A percentile compares a stretch with the other conserved stretches of the same genome.
Conservation (phyloP, 2,113 vertebrate species). For the Phycodurus eques region DNA sequence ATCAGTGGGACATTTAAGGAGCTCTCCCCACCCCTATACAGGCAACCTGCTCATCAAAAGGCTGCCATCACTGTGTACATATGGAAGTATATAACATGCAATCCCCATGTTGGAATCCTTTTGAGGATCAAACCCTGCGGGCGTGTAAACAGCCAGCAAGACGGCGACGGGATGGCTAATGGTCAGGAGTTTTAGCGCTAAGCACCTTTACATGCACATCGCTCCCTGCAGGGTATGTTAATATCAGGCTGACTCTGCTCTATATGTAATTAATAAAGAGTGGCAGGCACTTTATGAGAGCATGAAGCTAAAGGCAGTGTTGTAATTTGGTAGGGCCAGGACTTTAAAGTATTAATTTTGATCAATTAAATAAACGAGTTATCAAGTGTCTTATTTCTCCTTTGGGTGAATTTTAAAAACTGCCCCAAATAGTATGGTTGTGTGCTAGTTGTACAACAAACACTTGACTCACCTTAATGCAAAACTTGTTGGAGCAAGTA, state of each 20-base stretch:
- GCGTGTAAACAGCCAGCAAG: conserved; percentile 30
- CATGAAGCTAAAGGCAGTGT: neutral
- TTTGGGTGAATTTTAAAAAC: neutral
- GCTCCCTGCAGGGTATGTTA: conserved; percentile 61
- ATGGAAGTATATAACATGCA: conserved; percentile 33
- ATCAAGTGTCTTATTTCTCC: neutral
- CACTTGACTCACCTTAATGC: neutral
- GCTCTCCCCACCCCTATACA: neutral
- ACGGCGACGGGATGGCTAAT: conserved; percentile 24
- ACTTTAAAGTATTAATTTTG: neutral
- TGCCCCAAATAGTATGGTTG: neutral
- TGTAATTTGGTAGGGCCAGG: neutral
- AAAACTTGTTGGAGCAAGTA: neutral
- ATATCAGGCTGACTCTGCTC: conserved; percentile 66
- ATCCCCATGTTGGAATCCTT: conserved; percentile 30
- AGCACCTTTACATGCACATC: conserved; percentile 25
- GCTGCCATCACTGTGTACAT: conserved; percentile 40
- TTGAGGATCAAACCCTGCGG: conserved; percentile 52
- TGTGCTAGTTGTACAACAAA: neutral
- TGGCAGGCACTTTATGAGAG: conserved; percentile 5
- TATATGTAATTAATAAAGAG: conserved; percentile 69
- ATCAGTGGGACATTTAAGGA: conserved; percentile 31
- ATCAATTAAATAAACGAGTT: neutral
- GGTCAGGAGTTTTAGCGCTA: conserved; percentile 39
- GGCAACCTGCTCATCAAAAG: conserved; percentile 44